These are phyloP conservation scores for Galendromus occidentalis DNA, from an alignment of 1,140 invertebrate species.

Conservation along the genomic window DNA sequence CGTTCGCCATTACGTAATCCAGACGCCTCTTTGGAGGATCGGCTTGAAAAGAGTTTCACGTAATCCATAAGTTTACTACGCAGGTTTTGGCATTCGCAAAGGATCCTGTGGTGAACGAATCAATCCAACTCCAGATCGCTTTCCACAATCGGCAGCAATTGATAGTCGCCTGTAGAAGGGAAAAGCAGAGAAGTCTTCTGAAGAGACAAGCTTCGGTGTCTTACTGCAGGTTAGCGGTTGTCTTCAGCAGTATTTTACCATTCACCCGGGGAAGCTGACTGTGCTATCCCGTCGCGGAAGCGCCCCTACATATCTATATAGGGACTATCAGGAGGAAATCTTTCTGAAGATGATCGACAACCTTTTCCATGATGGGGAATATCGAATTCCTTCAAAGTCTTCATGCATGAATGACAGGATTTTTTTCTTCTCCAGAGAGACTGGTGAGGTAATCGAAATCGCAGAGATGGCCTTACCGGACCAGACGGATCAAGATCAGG, in stretches of 20 bases:
- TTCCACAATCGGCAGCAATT: neutral
- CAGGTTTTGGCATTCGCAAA: neutral
- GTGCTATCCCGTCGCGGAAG: too few relatives aligned
- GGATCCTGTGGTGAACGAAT: neutral
- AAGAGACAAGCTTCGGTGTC: neutral
- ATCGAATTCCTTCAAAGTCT: too few relatives aligned
- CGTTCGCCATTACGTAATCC: too few relatives aligned
- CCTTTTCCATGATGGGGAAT: too few relatives aligned
- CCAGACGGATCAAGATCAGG: neutral
- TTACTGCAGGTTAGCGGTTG: neutral
- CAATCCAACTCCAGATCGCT: neutral
- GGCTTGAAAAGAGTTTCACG: too few relatives aligned
- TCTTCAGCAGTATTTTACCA: too few relatives aligned
- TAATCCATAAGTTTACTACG: neutral
- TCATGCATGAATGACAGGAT: too few relatives aligned
- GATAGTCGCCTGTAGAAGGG: neutral
- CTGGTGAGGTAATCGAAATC: neutral
- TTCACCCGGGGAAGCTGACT: too few relatives aligned
- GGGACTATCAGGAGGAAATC: too few relatives aligned
- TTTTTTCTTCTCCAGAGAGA: neutral
- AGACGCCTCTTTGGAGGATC: too few relatives aligned
- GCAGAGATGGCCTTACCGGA: constrained; percentile 2
- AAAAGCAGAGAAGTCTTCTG: neutral
- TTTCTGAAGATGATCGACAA: too few relatives aligned
- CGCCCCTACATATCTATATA: too few relatives aligned